Conservation (phyloP, 1,140 invertebrate genomes). For the Panulirus ornatus region DNA sequence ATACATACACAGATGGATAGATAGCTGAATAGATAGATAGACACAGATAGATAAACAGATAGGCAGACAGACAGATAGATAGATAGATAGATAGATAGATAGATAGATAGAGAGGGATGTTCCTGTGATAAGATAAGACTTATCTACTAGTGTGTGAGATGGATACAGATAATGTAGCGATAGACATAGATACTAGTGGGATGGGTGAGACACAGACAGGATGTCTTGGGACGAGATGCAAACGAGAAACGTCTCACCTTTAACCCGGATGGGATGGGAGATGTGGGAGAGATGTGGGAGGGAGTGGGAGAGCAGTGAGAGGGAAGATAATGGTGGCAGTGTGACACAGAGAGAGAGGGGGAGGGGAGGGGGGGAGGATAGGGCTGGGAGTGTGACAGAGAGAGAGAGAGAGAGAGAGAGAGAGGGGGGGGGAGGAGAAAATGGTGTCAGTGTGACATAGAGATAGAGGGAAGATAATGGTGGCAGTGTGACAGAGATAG, state of each 20-base stretch:
- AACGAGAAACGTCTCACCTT: neutral
- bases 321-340: neutral
- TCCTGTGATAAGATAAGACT: neutral
- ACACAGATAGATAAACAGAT: too few relatives aligned
- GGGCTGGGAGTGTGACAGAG: neutral
- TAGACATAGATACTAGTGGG: neutral
- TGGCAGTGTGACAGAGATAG: neutral
- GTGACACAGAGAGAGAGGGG: neutral
- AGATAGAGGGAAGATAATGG: neutral
- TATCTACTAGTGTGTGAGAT: neutral
- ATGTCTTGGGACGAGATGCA: neutral
- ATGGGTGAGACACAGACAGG: neutral
- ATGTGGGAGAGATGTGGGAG: neutral
- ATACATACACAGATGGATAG: too few relatives aligned
- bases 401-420: neutral
- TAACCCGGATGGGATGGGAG: neutral
- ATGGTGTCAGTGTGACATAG: too few relatives aligned
- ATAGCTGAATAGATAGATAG: too few relatives aligned
- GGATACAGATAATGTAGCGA: neutral
- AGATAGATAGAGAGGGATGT: too few relatives aligned
- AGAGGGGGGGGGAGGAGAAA: neutral
- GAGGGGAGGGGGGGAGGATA: neutral
- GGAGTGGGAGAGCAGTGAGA: neutral
- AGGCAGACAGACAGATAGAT: too few relatives aligned
- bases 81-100: too few relatives aligned